Percentiles rank a stretch among this genome's conserved stretches.
These are phyloP conservation scores for Diglossa cyanea DNA, from an alignment of 2,797 vertebrate species.

Conservation along the genomic window DNA sequence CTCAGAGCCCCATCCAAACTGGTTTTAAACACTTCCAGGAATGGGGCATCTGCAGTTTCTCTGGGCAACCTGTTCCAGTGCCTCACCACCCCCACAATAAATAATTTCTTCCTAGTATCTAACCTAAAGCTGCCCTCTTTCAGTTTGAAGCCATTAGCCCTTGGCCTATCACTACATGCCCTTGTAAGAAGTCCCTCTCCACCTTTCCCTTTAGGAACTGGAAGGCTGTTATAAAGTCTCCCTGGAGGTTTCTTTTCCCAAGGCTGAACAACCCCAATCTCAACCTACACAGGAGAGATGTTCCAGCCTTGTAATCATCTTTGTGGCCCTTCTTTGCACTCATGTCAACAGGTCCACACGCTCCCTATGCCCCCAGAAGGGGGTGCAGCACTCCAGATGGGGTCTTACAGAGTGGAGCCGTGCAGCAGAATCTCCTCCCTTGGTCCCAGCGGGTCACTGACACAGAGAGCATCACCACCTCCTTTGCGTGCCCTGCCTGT, in stretches of 20 bases:
- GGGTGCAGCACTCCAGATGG: background rate
- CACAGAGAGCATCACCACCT: background rate
- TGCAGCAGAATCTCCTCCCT: background rate
- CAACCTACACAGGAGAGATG: background rate
- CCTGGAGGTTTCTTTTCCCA: background rate
- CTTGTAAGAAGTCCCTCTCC: background rate
- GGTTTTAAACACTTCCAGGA: background rate
- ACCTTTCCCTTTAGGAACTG: background rate
- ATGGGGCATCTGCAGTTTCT: background rate
- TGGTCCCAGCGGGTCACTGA: background rate
- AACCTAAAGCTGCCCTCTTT: background rate
- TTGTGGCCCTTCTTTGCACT: background rate
- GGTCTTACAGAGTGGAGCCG: background rate
- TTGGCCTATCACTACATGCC: no score
- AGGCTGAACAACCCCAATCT: background rate
- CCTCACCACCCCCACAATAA: background rate
- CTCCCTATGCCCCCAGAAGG: background rate
- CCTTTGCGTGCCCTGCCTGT: background rate
- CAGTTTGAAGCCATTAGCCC: background rate
- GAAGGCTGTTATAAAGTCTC: background rate
- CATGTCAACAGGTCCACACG: background rate
- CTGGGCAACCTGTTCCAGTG: background rate
- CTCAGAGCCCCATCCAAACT: background rate
- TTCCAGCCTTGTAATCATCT: background rate
- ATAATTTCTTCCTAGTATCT: background rate